phyloP scores from a whole-genome alignment of 2,888 invertebrate genomes.

The Patella depressa region DNA sequence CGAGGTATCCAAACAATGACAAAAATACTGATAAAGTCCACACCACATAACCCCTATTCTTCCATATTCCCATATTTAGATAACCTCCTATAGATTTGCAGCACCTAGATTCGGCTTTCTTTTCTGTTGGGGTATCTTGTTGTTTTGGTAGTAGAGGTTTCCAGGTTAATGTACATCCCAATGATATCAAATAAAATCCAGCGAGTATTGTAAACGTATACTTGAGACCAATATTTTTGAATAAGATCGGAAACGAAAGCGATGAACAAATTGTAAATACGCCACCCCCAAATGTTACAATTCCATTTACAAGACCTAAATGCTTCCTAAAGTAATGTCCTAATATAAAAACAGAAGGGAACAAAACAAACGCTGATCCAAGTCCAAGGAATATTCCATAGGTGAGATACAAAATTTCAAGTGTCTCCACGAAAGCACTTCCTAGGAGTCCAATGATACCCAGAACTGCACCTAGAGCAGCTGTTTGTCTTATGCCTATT shows the following conservation, averaged over 20 bases:
- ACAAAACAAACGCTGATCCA: slow-evolving; percentile 90
- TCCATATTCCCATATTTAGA: slow-evolving; percentile 82
- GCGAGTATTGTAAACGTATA: slow-evolving; percentile 74
- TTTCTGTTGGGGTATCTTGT: neutral
- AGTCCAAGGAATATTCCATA: slow-evolving; percentile 90
- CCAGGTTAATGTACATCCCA: slow-evolving; percentile 72
- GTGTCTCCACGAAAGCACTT: slow-evolving; percentile 82
- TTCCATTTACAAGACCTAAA: slow-evolving; percentile 88
- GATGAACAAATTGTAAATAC: slow-evolving; percentile 81
- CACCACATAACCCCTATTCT: slow-evolving; percentile 83
- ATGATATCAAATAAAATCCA: slow-evolving; percentile 79
- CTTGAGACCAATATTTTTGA: slow-evolving; percentile 51
- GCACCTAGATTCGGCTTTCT: slow-evolving; percentile 48
- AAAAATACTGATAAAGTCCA: slow-evolving; percentile 88
- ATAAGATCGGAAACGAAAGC: slow-evolving; percentile 47
- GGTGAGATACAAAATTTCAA: slow-evolving; percentile 84
- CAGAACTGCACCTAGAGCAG: slow-evolving; percentile 85
- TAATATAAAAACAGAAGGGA: slow-evolving; percentile 89
- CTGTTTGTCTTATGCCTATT: slow-evolving; percentile 86
- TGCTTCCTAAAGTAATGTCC: slow-evolving; percentile 89
- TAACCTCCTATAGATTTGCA: slow-evolving; percentile 50
- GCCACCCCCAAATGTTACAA: slow-evolving; percentile 91
- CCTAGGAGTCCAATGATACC: slow-evolving; percentile 84
- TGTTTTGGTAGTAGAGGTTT: slow-evolving; percentile 14
- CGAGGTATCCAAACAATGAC: slow-evolving; percentile 88